These are phyloP conservation scores for Druon quercuslanigerum DNA, from an alignment of 1,140 invertebrate species.

Conservation along the genomic window DNA sequence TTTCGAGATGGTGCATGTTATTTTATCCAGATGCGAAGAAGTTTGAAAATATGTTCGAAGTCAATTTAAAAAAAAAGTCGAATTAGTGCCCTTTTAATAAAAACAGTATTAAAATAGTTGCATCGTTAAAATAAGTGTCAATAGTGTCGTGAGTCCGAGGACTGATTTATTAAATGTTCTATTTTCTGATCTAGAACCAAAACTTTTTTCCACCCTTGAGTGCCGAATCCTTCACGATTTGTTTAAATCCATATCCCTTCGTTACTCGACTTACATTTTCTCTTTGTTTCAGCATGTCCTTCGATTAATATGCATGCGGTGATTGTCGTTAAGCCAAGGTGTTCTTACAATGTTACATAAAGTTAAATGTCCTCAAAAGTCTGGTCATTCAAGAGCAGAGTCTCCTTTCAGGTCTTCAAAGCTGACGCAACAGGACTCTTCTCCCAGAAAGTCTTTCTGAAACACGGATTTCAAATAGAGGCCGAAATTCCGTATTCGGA, in stretches of 20 bases:
- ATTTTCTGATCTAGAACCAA: too few relatives aligned
- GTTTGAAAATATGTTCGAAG: too few relatives aligned
- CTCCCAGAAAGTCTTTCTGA: slow-evolving; percentile 84
- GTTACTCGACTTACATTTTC: slow-evolving; percentile 35
- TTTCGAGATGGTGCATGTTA: too few relatives aligned
- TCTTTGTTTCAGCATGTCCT: slow-evolving; percentile 71
- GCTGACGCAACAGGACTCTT: slow-evolving; percentile 86
- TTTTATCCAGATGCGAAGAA: too few relatives aligned
- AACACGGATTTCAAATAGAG: slow-evolving; percentile 80
- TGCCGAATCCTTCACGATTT: too few relatives aligned
- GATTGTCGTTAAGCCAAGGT: slow-evolving; percentile 56
- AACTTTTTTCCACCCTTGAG: too few relatives aligned
- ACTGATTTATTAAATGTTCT: too few relatives aligned
- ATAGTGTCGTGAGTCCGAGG: too few relatives aligned
- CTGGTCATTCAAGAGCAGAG: slow-evolving; percentile 16
- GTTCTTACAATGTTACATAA: slow-evolving; percentile 21
- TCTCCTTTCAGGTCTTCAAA: slow-evolving; percentile 81
- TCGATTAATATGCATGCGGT: slow-evolving; percentile 67
- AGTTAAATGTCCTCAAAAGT: neutral
- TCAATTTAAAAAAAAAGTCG: too few relatives aligned
- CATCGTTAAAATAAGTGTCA: too few relatives aligned
- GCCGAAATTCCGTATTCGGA: slow-evolving; percentile 81
- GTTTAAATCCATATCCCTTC: neutral
- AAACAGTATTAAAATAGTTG: too few relatives aligned
- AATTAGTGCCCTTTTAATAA: too few relatives aligned